These are phyloP conservation scores for Cloeon dipterum DNA, from an alignment of 2,888 invertebrate species.

Conservation along the genomic window DNA sequence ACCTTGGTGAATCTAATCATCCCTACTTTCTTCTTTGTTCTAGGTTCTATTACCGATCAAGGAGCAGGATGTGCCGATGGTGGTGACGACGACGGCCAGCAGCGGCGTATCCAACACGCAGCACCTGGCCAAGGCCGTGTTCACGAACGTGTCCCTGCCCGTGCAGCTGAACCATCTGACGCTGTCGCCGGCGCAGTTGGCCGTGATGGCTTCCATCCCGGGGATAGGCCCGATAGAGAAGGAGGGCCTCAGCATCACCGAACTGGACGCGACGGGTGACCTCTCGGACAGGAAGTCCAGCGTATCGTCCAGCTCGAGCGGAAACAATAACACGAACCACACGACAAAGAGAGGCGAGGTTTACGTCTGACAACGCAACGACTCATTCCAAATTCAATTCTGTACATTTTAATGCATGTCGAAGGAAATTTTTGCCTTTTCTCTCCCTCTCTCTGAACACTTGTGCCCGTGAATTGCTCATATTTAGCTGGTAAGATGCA, in stretches of 20 bases:
- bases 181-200: background rate
- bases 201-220: background rate
- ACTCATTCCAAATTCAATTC: too few species aligned
- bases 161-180: background rate
- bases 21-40: background rate
- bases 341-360: background rate
- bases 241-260: background rate
- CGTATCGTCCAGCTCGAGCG: background rate
- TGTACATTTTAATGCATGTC: too few species aligned
- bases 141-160: background rate
- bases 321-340: background rate
- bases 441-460: too few species aligned
- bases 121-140: background rate
- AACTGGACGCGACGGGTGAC: background rate
- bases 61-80: background rate
- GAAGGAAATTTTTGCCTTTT: too few species aligned
- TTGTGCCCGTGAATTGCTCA: too few species aligned
- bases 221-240: background rate
- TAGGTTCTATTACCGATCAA: background rate
- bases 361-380: background rate
- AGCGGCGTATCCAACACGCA: background rate
- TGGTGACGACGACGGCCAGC: background rate
- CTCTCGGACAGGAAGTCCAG: background rate
- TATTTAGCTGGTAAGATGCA: too few species aligned
- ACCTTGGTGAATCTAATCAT: too few species aligned